These are phyloP conservation scores for Pteronura brasiliensis DNA, from an alignment of 2,113 vertebrate genomes.

Conservation along the genomic window DNA sequence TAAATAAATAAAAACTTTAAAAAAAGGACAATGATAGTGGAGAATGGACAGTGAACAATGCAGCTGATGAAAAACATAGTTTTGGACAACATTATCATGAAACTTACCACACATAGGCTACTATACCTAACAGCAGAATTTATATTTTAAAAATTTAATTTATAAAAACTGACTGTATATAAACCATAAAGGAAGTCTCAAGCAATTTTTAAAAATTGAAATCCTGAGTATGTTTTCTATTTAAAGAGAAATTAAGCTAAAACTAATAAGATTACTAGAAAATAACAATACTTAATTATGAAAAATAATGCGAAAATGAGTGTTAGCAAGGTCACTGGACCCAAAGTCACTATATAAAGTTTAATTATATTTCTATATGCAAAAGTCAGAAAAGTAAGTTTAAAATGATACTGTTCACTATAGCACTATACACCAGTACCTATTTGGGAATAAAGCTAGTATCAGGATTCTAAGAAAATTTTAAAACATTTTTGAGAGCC, in stretches of 20 bases:
- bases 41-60: neutral
- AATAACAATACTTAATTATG: neutral
- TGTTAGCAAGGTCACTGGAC: neutral
- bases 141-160: neutral
- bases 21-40: neutral
- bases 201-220: neutral
- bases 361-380: neutral
- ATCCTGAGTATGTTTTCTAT: neutral
- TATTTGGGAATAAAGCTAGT: neutral
- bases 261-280: neutral
- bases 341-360: neutral
- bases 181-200: neutral
- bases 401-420: neutral
- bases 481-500: neutral
- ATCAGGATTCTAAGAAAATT: neutral
- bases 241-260: neutral
- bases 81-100: neutral
- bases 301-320: neutral
- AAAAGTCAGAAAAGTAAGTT: neutral
- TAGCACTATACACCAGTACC: neutral
- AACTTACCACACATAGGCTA: neutral
- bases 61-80: neutral
- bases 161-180: neutral
- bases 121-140: neutral
- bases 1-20: no score